Percentiles rank a stretch among this genome's conserved stretches.
Conservation (phyloP, 2,888 invertebrate species). For the Drosophila paranaensis region DNA sequence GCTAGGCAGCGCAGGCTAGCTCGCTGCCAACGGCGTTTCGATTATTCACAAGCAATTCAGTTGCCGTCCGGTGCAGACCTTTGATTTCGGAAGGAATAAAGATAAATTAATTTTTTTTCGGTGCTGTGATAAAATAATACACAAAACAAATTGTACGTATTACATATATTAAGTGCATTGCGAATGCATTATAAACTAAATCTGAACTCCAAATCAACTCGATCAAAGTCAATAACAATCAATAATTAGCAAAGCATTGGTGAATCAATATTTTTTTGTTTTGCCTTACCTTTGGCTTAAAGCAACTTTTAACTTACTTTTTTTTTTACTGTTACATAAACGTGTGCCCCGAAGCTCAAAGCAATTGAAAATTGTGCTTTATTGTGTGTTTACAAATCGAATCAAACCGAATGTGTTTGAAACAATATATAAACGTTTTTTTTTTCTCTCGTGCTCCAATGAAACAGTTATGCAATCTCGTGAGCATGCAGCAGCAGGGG, state of each 20-base stretch:
- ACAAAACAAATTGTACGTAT: slow-evolving; percentile 82
- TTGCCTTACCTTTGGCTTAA: slow-evolving; percentile 1
- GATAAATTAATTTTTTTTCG: slow-evolving; percentile 77
- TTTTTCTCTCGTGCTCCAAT: slow-evolving; percentile 43
- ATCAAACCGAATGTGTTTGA: slow-evolving; percentile 28
- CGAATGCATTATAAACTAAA: slow-evolving; percentile 21
- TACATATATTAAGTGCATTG: slow-evolving; percentile 35
- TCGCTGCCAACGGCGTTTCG: slow-evolving; percentile 40
- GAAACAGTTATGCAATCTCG: slow-evolving; percentile 67
- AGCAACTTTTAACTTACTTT: slow-evolving; percentile 7
- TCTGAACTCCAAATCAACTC: slow-evolving; percentile 21
- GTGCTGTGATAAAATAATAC: slow-evolving; percentile 83
- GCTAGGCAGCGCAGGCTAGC: slow-evolving; percentile 57
- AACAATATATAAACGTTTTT: slow-evolving; percentile 18
- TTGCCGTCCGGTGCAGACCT: slow-evolving; percentile 83
- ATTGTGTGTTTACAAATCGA: slow-evolving; percentile 34
- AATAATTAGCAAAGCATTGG: slow-evolving; percentile 31
- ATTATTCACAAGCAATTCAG: slow-evolving; percentile 82
- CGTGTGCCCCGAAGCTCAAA: slow-evolving; percentile 19
- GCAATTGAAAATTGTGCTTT: slow-evolving; percentile 3
- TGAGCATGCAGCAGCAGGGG: neutral
- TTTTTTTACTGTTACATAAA: slow-evolving; percentile 64
- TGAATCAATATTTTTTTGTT: slow-evolving; percentile 17
- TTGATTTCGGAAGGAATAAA: slow-evolving; percentile 75
- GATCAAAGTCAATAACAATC: slow-evolving; percentile 31